Percentiles rank a stretch among this genome's conserved stretches.
These are phyloP conservation scores for Theodoxus fluviatilis DNA, from an alignment of 2,888 invertebrate genomes.

Conservation along the genomic window DNA sequence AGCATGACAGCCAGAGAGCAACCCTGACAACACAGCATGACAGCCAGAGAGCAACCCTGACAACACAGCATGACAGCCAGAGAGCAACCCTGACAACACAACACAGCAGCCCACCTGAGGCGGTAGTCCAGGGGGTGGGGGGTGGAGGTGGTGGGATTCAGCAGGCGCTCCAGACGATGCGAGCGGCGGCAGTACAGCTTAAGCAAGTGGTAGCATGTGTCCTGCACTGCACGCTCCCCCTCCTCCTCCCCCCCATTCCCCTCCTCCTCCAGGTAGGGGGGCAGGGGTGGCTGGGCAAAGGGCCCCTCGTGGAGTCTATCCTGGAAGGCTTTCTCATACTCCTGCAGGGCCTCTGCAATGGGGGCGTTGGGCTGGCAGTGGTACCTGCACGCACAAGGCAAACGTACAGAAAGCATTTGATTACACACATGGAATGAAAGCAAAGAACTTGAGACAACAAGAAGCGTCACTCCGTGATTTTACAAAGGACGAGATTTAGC, in stretches of 20 bases:
- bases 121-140: conserved; percentile 83
- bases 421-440: no score
- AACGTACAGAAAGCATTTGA: no score
- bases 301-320: conserved; percentile 38
- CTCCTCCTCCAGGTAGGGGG: conserved; percentile 58
- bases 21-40: no score
- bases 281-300: conserved; percentile 60
- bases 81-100: background rate
- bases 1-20: no score
- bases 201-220: conserved; percentile 84
- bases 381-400: no score
- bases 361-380: conserved; percentile 76
- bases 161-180: conserved; percentile 72
- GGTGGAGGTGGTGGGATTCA: conserved; percentile 80
- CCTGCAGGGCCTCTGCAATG: conserved; percentile 76
- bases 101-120: conserved; percentile 50
- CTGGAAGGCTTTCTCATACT: conserved; percentile 74
- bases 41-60: no score
- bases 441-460: no score
- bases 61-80: no score
- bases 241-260: conserved; percentile 30
- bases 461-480: no score
- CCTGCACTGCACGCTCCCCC: conserved; percentile 43
- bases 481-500: no score
- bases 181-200: conserved; percentile 74